phyloP scores from a whole-genome alignment of 2,113 vertebrate species.

The Vulpes ferrilata region DNA sequence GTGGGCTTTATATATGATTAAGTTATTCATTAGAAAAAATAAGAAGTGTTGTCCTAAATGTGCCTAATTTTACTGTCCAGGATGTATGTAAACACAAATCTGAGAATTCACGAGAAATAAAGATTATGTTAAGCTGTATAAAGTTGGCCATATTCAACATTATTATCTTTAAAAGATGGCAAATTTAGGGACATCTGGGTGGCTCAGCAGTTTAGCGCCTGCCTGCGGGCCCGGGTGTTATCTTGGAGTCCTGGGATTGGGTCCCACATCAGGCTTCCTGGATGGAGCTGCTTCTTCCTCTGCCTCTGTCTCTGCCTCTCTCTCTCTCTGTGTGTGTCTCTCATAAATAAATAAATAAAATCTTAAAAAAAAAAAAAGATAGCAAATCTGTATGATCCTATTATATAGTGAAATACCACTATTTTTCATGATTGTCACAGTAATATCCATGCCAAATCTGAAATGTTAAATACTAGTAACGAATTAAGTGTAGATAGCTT shows the following conservation, averaged over 20 bases:
- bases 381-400: background rate
- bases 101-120: background rate
- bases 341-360: too few relatives aligned
- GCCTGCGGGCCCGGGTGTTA: too few relatives aligned
- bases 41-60: background rate
- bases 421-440: conserved; percentile 8
- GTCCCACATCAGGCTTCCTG: too few relatives aligned
- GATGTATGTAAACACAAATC: background rate
- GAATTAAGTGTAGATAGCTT: background rate
- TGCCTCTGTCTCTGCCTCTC: too few relatives aligned
- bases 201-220: too few relatives aligned
- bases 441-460: background rate
- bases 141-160: background rate
- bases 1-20: background rate
- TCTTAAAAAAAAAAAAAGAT: too few relatives aligned
- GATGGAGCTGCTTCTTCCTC: too few relatives aligned
- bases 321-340: too few relatives aligned
- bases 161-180: background rate
- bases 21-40: background rate
- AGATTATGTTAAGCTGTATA: background rate
- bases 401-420: background rate
- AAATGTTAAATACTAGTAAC: background rate
- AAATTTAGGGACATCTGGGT: background rate
- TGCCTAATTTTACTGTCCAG: background rate
- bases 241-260: too few relatives aligned